Percentiles rank a stretch among this genome's conserved stretches.
Evolutionary conservation across 2,888 invertebrate genomes (phyloP).

Genomic region (Papilio gigon): DNA sequence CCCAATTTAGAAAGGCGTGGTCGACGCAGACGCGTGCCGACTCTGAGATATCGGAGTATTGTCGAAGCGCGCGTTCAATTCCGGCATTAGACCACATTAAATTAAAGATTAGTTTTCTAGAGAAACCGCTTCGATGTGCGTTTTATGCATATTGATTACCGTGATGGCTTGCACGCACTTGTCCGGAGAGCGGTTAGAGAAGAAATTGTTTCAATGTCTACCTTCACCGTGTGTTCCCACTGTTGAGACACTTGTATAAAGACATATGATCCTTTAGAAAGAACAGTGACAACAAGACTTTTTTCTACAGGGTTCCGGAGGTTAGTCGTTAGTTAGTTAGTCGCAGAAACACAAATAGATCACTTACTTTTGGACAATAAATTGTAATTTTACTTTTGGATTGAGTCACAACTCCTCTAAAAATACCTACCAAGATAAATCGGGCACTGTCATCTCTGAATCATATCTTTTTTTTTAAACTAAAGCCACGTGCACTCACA

Average conservation of each 20-base stretch:
- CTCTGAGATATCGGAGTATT: slow-evolving; percentile 49
- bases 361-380: too few species aligned
- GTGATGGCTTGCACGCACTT: neutral
- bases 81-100: neutral
- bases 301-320: neutral
- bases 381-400: too few species aligned
- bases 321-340: too few species aligned
- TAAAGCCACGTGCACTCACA: neutral
- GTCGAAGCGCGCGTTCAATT: slow-evolving; percentile 42
- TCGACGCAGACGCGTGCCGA: slow-evolving; percentile 48
- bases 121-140: neutral
- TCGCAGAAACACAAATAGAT: too few species aligned
- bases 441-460: too few species aligned
- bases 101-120: slow-evolving; percentile 26
- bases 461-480: neutral
- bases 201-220: neutral
- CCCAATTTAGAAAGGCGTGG: slow-evolving; percentile 41
- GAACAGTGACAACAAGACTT: neutral
- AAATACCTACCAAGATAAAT: too few species aligned
- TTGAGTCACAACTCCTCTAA: too few species aligned
- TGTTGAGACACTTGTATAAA: neutral
- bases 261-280: too few species aligned
- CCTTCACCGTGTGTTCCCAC: neutral
- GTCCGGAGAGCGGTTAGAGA: neutral
- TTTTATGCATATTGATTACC: slow-evolving; percentile 24